phyloP scores from a whole-genome alignment of 2,113 vertebrate species.

The Silurus glanis region DNA sequence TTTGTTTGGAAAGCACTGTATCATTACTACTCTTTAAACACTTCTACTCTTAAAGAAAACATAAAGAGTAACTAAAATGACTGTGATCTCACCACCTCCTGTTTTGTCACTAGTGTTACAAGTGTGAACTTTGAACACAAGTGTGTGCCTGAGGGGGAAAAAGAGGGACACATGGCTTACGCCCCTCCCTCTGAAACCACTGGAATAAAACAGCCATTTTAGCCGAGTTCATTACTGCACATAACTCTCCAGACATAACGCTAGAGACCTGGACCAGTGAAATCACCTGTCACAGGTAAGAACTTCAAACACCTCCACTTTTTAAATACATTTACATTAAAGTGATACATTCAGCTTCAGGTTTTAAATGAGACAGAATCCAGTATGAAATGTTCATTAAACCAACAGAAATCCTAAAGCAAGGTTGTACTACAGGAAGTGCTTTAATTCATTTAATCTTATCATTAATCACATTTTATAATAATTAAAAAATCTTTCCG shows the following conservation, averaged over 20 bases:
- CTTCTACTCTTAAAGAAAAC: neutral
- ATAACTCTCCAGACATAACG: neutral
- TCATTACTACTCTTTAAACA: neutral
- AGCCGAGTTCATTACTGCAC: neutral
- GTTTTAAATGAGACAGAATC: neutral
- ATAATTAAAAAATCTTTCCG: neutral
- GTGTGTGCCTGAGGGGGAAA: neutral
- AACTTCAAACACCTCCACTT: neutral
- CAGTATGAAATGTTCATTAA: neutral
- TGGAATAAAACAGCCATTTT: neutral
- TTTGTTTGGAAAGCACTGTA: neutral
- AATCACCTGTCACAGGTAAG: conserved; percentile 45
- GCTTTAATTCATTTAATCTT: neutral
- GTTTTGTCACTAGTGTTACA: neutral
- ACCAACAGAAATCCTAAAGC: neutral
- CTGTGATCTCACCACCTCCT: conserved; percentile 4
- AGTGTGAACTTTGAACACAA: conserved; percentile 25
- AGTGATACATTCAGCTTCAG: neutral
- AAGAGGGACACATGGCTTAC: neutral
- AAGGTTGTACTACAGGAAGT: neutral
- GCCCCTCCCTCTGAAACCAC: conserved; percentile 10
- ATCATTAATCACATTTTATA: neutral
- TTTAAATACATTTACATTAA: neutral
- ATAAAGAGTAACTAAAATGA: too few relatives aligned
- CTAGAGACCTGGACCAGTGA: conserved; percentile 1